Percentiles rank a stretch among this genome's conserved stretches.
Evolutionary conservation across 2,113 vertebrate genomes (phyloP).

Genomic region (Aspidoscelis tigris): DNA sequence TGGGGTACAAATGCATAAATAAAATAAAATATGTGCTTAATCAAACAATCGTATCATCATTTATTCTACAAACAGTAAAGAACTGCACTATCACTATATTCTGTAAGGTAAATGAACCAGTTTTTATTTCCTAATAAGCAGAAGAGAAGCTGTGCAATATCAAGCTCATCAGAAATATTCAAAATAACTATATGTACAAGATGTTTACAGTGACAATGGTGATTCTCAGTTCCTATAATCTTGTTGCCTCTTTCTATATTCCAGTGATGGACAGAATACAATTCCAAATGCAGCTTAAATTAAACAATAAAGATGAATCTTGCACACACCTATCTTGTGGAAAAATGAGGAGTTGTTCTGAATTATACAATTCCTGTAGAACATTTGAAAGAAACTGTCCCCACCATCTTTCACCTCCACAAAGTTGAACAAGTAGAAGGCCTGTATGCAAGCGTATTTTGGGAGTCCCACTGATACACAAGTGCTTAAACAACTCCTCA

Average conservation of each 20-base stretch:
- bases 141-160: not conserved
- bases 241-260: not conserved
- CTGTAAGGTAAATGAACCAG: not conserved
- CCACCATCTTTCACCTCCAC: slow-evolving; percentile 98
- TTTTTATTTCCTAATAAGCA: not conserved
- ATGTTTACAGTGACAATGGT: not conserved
- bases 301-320: not conserved
- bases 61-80: not conserved
- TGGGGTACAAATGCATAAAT: too few relatives aligned
- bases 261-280: not conserved
- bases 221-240: not conserved
- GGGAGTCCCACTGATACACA: slow-evolving; percentile 97
- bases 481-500: slow-evolving; percentile 97
- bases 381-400: slow-evolving; percentile 98
- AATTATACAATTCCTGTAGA: slow-evolving; percentile 98
- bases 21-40: not conserved
- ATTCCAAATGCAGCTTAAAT: not conserved
- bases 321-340: slow-evolving; percentile 92
- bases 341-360: slow-evolving; percentile 97
- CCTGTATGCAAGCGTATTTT: slow-evolving; percentile 96
- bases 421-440: slow-evolving; percentile 94
- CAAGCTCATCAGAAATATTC: too few relatives aligned
- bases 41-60: not conserved
- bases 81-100: not conserved
- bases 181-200: not conserved